A percentile compares a stretch with the other conserved stretches of the same genome.
phyloP scores from a whole-genome alignment of 2,797 vertebrate genomes.

The Holocentrus rufus region DNA sequence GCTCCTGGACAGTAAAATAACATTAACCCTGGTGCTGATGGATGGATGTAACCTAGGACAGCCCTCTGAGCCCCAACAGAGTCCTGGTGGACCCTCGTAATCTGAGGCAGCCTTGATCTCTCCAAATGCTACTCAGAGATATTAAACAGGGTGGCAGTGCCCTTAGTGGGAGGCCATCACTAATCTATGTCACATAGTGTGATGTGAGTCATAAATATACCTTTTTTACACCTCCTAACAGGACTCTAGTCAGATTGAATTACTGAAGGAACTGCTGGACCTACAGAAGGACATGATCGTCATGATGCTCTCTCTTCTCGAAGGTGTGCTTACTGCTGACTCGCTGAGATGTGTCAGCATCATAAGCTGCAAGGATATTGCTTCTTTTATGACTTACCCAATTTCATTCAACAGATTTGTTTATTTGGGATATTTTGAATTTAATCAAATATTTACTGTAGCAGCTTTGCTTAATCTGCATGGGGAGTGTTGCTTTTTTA shows the following conservation, averaged over 20 bases:
- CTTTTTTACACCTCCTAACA: slow-evolving; percentile 70
- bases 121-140: slow-evolving; percentile 44
- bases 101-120: slow-evolving; percentile 62
- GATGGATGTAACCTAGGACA: slow-evolving; percentile 66
- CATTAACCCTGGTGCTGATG: slow-evolving; percentile 76
- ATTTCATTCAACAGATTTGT: slow-evolving; percentile 39
- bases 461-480: slow-evolving; percentile 19
- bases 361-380: slow-evolving; percentile 33
- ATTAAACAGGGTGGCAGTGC: slow-evolving; percentile 36
- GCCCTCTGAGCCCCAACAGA: slow-evolving; percentile 46
- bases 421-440: slow-evolving; percentile 4
- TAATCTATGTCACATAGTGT: slow-evolving; percentile 47
- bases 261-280: slow-evolving; percentile 97
- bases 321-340: slow-evolving; percentile 84
- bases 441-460: slow-evolving; percentile 39
- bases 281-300: slow-evolving; percentile 99
- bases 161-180: slow-evolving; percentile 24
- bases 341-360: neutral
- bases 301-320: slow-evolving; percentile 97
- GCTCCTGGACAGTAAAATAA: slow-evolving; percentile 70
- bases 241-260: slow-evolving; percentile 98
- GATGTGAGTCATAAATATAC: slow-evolving; percentile 37
- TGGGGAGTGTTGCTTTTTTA: slow-evolving; percentile 1
- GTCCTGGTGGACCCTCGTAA: slow-evolving; percentile 27
- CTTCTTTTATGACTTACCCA: slow-evolving; percentile 2